These are phyloP conservation scores for Grallaria varia DNA, from an alignment of 2,113 vertebrate genomes.

Conservation along the genomic window DNA sequence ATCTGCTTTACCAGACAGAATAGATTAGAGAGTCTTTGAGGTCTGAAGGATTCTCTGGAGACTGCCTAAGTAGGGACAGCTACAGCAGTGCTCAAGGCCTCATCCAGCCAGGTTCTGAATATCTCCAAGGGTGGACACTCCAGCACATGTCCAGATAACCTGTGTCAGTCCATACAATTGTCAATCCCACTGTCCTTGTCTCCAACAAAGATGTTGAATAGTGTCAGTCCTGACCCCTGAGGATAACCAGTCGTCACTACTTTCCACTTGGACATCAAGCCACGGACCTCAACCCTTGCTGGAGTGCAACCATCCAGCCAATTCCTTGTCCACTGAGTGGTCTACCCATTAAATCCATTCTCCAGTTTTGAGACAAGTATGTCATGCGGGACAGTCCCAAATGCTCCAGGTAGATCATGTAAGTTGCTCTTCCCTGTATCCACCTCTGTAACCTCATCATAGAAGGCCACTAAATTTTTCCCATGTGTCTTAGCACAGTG, in stretches of 20 bases:
- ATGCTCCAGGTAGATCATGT: background rate
- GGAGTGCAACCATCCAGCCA: background rate
- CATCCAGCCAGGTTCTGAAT: accelerated
- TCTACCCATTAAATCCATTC: background rate
- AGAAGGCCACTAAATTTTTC: background rate
- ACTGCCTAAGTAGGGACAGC: background rate
- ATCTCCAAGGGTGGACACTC: background rate
- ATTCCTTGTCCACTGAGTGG: background rate
- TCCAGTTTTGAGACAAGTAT: background rate
- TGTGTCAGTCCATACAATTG: background rate
- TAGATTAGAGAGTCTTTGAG: background rate
- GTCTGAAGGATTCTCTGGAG: background rate
- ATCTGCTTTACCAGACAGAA: background rate
- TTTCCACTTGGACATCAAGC: background rate
- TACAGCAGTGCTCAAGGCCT: background rate
- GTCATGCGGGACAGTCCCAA: accelerated
- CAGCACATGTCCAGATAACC: background rate
- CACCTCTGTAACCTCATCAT: background rate
- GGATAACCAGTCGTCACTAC: background rate
- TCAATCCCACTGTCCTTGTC: background rate
- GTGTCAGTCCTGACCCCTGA: background rate
- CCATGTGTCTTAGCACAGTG: background rate
- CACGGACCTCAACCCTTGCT: background rate
- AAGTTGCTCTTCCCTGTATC: background rate
- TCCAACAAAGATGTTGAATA: background rate